Conservation (phyloP, 2,113 vertebrate species). For the Elachura formosa region DNA sequence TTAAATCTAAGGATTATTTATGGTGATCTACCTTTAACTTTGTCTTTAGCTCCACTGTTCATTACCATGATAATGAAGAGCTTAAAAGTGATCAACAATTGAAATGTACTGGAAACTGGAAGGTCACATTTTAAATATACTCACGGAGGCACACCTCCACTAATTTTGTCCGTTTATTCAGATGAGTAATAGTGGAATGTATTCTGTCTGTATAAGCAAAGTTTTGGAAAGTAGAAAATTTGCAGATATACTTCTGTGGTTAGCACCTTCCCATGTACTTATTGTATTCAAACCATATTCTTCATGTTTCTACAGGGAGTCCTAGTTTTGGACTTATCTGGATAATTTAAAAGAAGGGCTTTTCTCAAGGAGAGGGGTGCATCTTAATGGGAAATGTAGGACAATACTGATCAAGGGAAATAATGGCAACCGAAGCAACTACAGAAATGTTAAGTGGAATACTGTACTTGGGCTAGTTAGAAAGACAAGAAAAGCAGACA, state of each 20-base stretch:
- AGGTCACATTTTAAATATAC: not conserved
- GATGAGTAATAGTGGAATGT: not conserved
- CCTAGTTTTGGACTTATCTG: not conserved
- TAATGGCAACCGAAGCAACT: not conserved
- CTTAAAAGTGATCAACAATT: not conserved
- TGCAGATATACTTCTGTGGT: not conserved
- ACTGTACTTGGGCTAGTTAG: not conserved
- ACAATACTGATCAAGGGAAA: not conserved
- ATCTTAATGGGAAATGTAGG: not conserved
- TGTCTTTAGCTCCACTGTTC: not conserved
- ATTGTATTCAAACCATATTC: not conserved
- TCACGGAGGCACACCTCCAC: not conserved
- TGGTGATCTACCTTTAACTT: not conserved
- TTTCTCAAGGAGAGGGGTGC: not conserved
- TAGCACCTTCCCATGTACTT: not conserved
- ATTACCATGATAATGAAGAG: not conserved
- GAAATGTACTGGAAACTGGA: not conserved
- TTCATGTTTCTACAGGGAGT: not conserved
- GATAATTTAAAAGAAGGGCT: not conserved
- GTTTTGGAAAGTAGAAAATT: not conserved
- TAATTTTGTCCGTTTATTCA: not conserved
- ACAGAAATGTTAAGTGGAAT: not conserved
- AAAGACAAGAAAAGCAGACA: not conserved
- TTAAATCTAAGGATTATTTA: not conserved
- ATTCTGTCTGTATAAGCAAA: not conserved